Conservation (phyloP, 92 coral and sea anemone species). For the Blastomussa wellsi region DNA sequence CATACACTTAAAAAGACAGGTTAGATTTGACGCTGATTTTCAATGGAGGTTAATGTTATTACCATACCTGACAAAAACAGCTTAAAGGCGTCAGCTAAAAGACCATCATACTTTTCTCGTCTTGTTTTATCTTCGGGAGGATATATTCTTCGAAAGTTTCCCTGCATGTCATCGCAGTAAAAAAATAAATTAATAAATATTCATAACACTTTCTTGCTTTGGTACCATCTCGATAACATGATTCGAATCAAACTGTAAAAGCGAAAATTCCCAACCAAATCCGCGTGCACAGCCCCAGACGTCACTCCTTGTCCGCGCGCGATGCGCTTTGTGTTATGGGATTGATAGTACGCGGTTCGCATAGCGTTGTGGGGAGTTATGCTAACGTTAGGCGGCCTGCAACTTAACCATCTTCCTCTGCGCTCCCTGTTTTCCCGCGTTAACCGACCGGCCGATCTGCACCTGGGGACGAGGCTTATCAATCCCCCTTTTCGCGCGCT, state of each 20-base stretch:
- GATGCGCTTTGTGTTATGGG: no score
- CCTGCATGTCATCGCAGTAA: conserved; percentile 39
- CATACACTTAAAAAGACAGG: background rate
- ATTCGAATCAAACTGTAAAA: background rate
- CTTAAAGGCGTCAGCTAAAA: conserved; percentile 91
- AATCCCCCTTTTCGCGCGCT: no score
- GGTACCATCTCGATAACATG: background rate
- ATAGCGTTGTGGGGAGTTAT: no score
- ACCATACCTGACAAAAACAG: conserved; percentile 83
- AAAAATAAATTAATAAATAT: background rate
- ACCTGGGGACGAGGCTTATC: no score
- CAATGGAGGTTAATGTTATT: background rate
- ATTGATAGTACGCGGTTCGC: no score
- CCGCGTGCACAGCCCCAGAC: no score
- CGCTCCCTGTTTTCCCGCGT: no score
- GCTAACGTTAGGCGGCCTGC: no score
- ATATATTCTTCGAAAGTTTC: conserved; percentile 82
- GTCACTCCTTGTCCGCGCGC: no score
- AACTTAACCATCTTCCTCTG: no score
- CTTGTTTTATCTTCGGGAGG: conserved; percentile 91
- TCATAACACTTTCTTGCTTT: background rate
- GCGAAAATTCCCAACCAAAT: background rate
- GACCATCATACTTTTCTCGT: conserved; percentile 78
- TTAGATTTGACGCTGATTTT: background rate
- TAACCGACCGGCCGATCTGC: no score